phyloP scores from a whole-genome alignment of 1,140 invertebrate species.

The Geopemphigus sp. region DNA sequence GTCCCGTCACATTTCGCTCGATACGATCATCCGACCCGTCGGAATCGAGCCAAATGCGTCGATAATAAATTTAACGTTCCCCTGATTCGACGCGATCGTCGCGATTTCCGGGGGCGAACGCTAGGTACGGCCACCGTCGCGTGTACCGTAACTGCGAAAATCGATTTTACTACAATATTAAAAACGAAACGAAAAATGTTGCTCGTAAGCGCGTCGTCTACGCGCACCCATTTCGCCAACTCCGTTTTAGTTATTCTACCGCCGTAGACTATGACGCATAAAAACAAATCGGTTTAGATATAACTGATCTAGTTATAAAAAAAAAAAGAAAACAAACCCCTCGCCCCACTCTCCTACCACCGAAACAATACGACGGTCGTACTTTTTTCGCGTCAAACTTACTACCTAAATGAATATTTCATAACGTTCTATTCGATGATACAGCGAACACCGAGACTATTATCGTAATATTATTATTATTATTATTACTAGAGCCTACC shows the following conservation, averaged over 20 bases:
- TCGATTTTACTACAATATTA: constrained; percentile 10
- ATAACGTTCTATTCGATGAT: neutral
- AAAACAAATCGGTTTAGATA: constrained; percentile 24
- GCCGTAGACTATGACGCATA: neutral
- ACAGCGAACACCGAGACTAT: neutral
- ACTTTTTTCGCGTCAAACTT: constrained; percentile 2
- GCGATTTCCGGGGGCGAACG: no score
- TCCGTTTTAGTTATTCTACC: neutral
- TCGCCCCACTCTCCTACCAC: no score
- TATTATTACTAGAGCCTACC: neutral
- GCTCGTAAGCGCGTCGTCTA: neutral
- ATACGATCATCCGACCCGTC: no score
- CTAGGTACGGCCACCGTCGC: no score
- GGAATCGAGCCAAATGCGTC: no score
- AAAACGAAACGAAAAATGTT: neutral
- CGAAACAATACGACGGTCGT: neutral
- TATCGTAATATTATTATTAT: neutral
- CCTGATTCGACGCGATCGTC: no score
- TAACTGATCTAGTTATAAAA: neutral
- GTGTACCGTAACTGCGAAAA: neutral
- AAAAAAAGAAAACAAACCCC: neutral
- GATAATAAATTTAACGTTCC: no score
- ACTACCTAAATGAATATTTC: constrained; percentile 19
- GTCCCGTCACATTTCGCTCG: no score
- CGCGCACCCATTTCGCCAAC: neutral